phyloP scores from a whole-genome alignment of 2,113 vertebrate species.

The Lota lota region DNA sequence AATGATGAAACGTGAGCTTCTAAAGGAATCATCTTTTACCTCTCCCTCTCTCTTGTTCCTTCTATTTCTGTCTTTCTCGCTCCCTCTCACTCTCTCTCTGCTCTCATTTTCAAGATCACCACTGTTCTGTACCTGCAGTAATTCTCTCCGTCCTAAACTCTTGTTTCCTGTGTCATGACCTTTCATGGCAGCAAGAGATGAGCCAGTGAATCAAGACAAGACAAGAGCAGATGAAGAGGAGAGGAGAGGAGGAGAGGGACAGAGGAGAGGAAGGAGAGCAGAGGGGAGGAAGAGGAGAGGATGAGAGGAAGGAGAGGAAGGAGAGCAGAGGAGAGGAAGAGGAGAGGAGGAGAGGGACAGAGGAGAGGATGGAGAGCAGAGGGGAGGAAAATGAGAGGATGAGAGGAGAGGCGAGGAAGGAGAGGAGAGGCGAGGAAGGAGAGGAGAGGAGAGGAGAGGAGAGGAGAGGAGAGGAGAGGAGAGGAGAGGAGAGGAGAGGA shows the following conservation, averaged over 20 bases:
- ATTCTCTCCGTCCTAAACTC: conserved; percentile 19
- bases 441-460: conserved; percentile 15
- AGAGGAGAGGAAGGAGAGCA: background rate
- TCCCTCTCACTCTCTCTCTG: conserved; percentile 4
- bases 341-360: background rate
- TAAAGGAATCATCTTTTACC: no score
- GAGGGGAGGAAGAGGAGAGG: conserved; percentile 20
- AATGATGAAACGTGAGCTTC: no score
- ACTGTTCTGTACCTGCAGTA: conserved; percentile 2
- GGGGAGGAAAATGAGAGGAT: conserved; percentile 1
- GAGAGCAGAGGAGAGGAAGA: background rate
- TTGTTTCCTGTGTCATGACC: conserved; percentile 27
- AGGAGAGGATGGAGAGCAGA: background rate
- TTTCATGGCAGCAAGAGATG: conserved; percentile 36
- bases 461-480: conserved; percentile 6
- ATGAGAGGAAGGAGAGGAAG: conserved; percentile 5
- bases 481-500: conserved; percentile 6
- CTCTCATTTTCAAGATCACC: conserved; percentile 4
- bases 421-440: conserved; percentile 15
- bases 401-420: background rate
- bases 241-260: conserved; percentile 10
- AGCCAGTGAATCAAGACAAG: conserved; percentile 33
- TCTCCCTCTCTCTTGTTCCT: background rate
- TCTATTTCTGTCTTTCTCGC: background rate
- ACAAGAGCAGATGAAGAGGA: conserved; percentile 2